Base-by-base conservation (phyloP, 2,113 vertebrate species). In the Taurulus bubalis region DNA sequence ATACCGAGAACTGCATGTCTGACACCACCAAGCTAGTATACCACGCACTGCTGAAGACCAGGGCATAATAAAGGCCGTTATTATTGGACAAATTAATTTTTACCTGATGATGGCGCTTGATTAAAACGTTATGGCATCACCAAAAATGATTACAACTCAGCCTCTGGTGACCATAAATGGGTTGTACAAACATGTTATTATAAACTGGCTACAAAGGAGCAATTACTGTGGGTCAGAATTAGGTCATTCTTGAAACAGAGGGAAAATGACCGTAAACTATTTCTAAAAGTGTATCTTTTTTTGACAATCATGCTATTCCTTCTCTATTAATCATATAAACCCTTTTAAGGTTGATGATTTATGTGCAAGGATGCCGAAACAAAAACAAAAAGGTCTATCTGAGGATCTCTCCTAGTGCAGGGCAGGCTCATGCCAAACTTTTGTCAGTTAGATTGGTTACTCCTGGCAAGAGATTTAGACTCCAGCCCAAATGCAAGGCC, bases 391-490 rank as follows among this genome's bases (percentile, higher is more conserved):
- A 67, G 73, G 66, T 81, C 30, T 20, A 83, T 59, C 66, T 65
- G 8, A 85, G 36, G 60, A 67, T 72, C 11, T 64, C 55, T 80
- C 60, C 80, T 45, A 82, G 66, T 62, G 51, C 63, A 26, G 75
- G 45, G 59, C 63, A 26, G 79, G 59, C 51, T 42, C 30, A 24
- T 82, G 87, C 86, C 89, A 91, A 81, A 84, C 66, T 66, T 70
- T n/a, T 64, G 79, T 90, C 90, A 85, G 83, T 84, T 71, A 85
- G 90, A 90, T 86, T 84, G 70, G 66, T 85, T 49, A 47, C 85
- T 45, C 40, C 40, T 69, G 84, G 69, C 53, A 24, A 5, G 74
- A 86, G 67, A 63, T 77, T 87, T 92, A 87, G 86, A 89, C 36
- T 70, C 28, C 8, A 38, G 86, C 86, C 87, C 65, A 80, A 85